A percentile compares a stretch with the other conserved stretches of the same genome.
phyloP scores from a whole-genome alignment of 1,140 invertebrate genomes.

The Dendrolimus kikuchii region DNA sequence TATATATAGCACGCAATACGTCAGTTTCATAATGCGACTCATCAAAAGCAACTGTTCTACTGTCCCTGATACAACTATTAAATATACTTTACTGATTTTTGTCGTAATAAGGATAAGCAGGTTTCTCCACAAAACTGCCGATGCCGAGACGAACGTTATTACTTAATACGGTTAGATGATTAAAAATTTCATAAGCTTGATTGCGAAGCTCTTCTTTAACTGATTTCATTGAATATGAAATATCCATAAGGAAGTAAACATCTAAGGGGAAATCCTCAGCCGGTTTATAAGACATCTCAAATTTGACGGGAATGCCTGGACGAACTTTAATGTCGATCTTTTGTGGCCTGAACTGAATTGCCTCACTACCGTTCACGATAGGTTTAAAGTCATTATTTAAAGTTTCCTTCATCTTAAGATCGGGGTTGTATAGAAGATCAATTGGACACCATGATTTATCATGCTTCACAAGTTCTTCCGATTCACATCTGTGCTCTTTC shows the following conservation, averaged over 20 bases:
- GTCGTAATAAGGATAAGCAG: slow-evolving; percentile 82
- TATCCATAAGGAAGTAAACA: slow-evolving; percentile 91
- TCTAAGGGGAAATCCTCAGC: slow-evolving; percentile 91
- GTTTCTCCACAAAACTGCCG: slow-evolving; percentile 93
- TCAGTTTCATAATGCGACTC: no score
- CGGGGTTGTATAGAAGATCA: slow-evolving; percentile 20
- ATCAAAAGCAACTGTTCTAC: no score
- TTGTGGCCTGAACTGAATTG: slow-evolving; percentile 47
- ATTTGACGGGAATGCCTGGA: slow-evolving; percentile 30
- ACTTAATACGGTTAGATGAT: slow-evolving; percentile 81
- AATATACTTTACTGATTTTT: slow-evolving; percentile 5
- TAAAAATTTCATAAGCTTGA: slow-evolving; percentile 77
- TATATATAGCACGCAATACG: no score
- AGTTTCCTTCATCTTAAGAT: background rate
- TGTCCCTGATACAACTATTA: no score
- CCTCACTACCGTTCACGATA: slow-evolving; percentile 7
- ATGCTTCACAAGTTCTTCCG: background rate
- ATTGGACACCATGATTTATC: slow-evolving; percentile 29
- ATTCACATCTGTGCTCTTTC: no score
- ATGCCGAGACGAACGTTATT: slow-evolving; percentile 89
- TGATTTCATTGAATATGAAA: slow-evolving; percentile 86
- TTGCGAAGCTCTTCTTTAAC: slow-evolving; percentile 80
- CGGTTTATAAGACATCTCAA: slow-evolving; percentile 69
- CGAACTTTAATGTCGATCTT: slow-evolving; percentile 33
- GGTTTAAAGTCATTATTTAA: slow-evolving; percentile 18